Base-by-base conservation (phyloP, 1,140 invertebrate genomes). In the Potamilus streckersoni region DNA sequence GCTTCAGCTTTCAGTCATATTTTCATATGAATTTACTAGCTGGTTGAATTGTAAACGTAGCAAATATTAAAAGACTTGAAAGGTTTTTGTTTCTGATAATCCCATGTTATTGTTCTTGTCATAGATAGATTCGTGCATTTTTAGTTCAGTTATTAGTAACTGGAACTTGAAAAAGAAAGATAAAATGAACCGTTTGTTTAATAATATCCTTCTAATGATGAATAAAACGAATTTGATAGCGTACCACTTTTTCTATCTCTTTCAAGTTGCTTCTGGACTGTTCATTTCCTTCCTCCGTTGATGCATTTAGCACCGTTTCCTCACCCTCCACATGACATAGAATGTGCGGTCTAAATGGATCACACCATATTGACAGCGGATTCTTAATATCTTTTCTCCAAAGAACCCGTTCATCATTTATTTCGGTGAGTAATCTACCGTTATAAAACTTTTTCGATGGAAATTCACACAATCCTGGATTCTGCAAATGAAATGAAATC, bases 201-300 rank as follows among this genome's bases (percentile, higher is more conserved):
- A 62, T 19, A 62, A 5, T 8, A 49, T 62, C 13, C 60, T 0
- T n/a, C 13, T 11, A n/a, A 0, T 11, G 4, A 38, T 38, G 38
- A 38, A 38, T 11, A 8, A 49, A 49, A 11, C 0, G 38, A 49
- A 6, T 49, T 49, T 49, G 4, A 49, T 49, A 55, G 13, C 78
- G 76, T 78, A 87, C 86, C 75, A 82, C 85, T 73, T 84, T 75
- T 14, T 83, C 74, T 31, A 79, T 77, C 74, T 87, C 86, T 19
- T 64, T 58, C n/a, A 57, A 65, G 65, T 87, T 87, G 57, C 81
- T 85, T 58, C 80, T 85, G 0, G 86, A 87, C 71, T 74, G 70
- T 73, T 87, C 85, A 69, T 82, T 84, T 57, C 85, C 85, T 49
- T 87, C 86, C 64, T 83, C 82, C 59, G 85, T 86, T 12, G 83